Percentiles rank a stretch among this genome's conserved stretches.
phyloP scores from a whole-genome alignment of 2,113 vertebrate genomes.

The Jaculus jaculus region DNA sequence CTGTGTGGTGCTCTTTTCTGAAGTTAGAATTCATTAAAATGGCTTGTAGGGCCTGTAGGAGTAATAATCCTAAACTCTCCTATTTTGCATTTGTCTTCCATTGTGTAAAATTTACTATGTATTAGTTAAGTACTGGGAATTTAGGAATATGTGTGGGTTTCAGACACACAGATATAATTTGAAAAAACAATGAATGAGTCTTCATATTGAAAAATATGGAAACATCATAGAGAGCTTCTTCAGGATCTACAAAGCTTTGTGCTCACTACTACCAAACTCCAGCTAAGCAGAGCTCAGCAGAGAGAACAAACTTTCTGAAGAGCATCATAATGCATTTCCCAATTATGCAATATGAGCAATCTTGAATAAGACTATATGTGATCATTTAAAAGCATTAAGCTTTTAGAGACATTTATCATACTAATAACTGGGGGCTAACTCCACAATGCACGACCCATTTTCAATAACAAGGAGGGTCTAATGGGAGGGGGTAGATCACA shows the following conservation, averaged over 20 bases:
- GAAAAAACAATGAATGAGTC: not conserved
- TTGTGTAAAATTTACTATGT: not conserved
- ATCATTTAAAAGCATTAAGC: not conserved
- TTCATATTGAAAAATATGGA: not conserved
- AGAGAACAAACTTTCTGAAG: fast-evolving
- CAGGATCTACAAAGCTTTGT: not conserved
- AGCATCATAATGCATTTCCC: not conserved
- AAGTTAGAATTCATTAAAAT: not conserved
- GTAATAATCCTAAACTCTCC: not conserved
- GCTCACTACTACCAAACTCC: not conserved
- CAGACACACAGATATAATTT: not conserved
- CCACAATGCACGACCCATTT: too few relatives aligned
- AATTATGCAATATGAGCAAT: not conserved
- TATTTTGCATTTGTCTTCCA: not conserved
- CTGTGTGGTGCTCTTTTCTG: not conserved
- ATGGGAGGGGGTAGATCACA: too few relatives aligned
- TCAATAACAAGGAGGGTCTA: too few relatives aligned
- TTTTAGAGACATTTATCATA: too few relatives aligned
- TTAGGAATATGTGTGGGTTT: not conserved
- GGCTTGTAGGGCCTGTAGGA: not conserved
- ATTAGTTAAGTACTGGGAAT: not conserved
- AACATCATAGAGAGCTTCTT: not conserved
- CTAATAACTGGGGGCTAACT: too few relatives aligned
- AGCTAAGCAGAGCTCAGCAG: not conserved
- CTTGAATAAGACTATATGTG: not conserved